Evolutionary conservation across 2,888 invertebrate genomes (phyloP), one percentile per base, ranked within the genome.

Genomic region (Eilema griseolum): DNA sequence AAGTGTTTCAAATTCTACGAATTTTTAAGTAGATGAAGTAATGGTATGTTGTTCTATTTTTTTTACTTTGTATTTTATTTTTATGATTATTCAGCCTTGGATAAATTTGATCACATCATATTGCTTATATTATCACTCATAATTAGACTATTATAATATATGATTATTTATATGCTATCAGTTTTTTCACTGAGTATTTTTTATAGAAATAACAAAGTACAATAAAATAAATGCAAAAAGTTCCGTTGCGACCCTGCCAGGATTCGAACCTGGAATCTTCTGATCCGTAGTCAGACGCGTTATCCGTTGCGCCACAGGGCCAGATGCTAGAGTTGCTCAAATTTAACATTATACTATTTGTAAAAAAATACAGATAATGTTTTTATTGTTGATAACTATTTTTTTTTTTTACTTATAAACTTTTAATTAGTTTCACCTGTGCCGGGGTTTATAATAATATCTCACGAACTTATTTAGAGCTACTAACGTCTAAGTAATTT

Each of bases 201-300:
- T 33, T 33, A 37, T 1, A 37, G 12, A 37, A 37, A 12, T 37
- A 37, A 28, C 26, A 20, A 46, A 26, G 1, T 3, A 23, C 11
- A 12, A 10, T 73, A 80, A 82, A 80, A 80, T 77, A 76, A 0
- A 1, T 23, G 24, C 59, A 74, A 77, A 76, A 81, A 76, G 26
- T 3, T 28, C 2, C 1, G 0, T 4, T 8, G 77, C 95, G 96
- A 96, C 95, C 95, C 92, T 96, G 95, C 96, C 96, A 96, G 96
- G 96, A 96, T 96, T 96, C 96, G 96, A 96, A 96, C 96, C 96
- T 96, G 96, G 96, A 96, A 96, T 96, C 96, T 96, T 96, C 96
- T 96, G 96, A 96, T 96, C 96, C 96, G 96, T 96, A 96, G 96
- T 96, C 96, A 96, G 96, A 96, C 96, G 96, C 96, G 96, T 96